Evolutionary conservation across 1,140 invertebrate genomes (phyloP), one percentile per base, ranked within the genome.

Genomic region (Saxidomus purpurata): DNA sequence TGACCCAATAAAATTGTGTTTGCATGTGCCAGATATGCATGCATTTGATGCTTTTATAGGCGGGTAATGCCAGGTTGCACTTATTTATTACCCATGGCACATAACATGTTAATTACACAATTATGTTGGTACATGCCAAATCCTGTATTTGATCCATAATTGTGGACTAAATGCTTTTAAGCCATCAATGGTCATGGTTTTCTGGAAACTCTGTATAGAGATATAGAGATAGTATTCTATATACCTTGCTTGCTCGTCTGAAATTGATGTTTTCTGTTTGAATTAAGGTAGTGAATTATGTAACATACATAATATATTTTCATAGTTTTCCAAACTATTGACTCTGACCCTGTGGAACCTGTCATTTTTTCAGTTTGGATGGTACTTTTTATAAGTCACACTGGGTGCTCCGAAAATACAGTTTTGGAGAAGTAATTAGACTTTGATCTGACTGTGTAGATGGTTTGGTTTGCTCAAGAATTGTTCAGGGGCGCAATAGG

Each of bases 81-180:
- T 28, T 71, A n/a, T 71, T 71, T 71, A 71, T 71, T 71, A 28
- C 67, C 67, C 67, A 22, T 38, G 34, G 34, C 34, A 40, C 25
- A 71, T n/a, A 15, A 38, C 36, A 17, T 71, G 34, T 28, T 28
- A 71, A 38, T 71, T 71, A 71, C 17, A n/a, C 38, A 71, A 71
- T 71, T 71, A 71, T 71, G 38, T 71, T 71, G 67, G 28, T 71
- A 38, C 25, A 38, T 71, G 67, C 67, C 67, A 71, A 36, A 38
- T 71, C 36, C 22, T 8, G 1, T 13, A 71, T 36, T 71, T 71
- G 67, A 38, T 71, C 67, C 11, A 19, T 38, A 36, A 19, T 71
- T 31, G 38, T 71, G 34, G 34, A 28, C 34, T 19, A 19, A 71
- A 38, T 36, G 28, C 25, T 36, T 3, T 28, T 67, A 36, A 67